A percentile compares a stretch with the other conserved stretches of the same genome.
Conservation (phyloP, 1,140 invertebrate genomes). For the Trichoplusia ni region DNA sequence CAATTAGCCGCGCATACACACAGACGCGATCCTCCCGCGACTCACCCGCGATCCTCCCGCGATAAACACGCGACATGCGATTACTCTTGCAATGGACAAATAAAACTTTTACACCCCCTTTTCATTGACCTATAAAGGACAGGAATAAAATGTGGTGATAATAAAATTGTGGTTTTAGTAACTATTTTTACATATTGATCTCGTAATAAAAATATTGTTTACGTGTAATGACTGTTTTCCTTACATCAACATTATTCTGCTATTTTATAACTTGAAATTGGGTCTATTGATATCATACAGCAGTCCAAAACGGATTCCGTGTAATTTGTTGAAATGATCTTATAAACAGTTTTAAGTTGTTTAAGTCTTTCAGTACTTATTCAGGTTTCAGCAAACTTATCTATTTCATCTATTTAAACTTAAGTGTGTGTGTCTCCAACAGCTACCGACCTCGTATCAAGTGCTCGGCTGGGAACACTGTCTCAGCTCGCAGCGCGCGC, state of each 20-base stretch:
- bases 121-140: constrained; percentile 30
- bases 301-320: no score
- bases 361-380: neutral
- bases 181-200: constrained; percentile 28
- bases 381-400: neutral
- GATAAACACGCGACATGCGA: constrained; percentile 10
- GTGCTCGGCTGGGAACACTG: neutral
- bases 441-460: no score
- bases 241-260: neutral
- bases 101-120: constrained; percentile 28
- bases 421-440: no score
- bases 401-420: no score
- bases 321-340: no score
- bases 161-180: constrained; percentile 26
- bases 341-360: no score
- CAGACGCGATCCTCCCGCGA: neutral
- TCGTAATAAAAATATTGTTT: constrained; percentile 4
- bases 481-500: neutral
- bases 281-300: neutral
- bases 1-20: constrained; percentile 46
- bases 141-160: constrained; percentile 14
- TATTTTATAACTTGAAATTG: neutral
- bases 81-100: constrained; percentile 18
- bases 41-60: neutral
- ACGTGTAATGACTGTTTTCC: neutral